Base-by-base conservation (phyloP, 1,140 invertebrate species). In the Gryllus bimaculatus region DNA sequence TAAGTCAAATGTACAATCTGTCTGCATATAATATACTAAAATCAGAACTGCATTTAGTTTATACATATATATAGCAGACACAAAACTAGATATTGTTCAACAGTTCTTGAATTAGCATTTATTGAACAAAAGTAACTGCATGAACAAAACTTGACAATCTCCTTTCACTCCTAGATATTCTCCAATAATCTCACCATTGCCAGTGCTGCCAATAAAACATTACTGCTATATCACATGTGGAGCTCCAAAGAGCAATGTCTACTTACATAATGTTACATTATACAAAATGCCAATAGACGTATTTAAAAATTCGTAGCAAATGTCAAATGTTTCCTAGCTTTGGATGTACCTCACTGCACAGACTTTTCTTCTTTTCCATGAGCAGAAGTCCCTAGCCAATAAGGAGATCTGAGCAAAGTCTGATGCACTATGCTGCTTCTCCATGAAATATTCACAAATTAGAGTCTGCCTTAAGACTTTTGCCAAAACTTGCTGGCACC, bases 401-500 rank as follows among this genome's bases (percentile, higher is more conserved):
- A 66, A 66, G 54, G 18, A 66, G 18, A 66, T 66, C 54, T 18
- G 18, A 66, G 54, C 10, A 18, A 66, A 66, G 18, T 39, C 26
- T 39, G 26, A 39, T 39, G 26, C 26, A 39, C 26, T 39, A 39
- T 39, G 26, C 26, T 39, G 26, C 26, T 39, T 39, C 26, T 39
- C 26, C 26, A 39, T 39, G 26, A 39, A 39, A 39, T 39, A 39
- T 39, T 39, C 26, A 39, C 26, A 39, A 39, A 39, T 5, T 39
- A 39, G 26, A 39, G 26, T 39, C 5, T 5, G 26, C 26, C 48
- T 85, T 82, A 86, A 47, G 84, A 86, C 83, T 90, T 90, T 80
- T 89, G 88, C 90, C 90, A 91, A 83, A 91, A 90, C 83, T 91
- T 91, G 73, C 87, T 84, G 80, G 86, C 87, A 12, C 82, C 81